Evolutionary conservation across 2,888 invertebrate genomes (phyloP).

Genomic region (Euzophera pinguis): DNA sequence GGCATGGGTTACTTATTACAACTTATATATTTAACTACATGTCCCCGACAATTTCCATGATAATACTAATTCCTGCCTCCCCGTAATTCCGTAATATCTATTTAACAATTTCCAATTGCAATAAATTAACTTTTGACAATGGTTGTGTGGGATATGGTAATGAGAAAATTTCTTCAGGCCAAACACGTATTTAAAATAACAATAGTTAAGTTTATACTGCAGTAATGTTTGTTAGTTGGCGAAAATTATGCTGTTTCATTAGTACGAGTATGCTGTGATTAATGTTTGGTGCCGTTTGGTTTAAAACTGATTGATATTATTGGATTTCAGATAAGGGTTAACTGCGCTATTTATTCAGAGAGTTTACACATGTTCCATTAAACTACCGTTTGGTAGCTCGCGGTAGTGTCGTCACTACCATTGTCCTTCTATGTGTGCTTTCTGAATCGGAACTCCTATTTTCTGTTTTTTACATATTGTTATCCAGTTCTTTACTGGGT

Average conservation of each 20-base stretch:
- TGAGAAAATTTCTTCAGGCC: slow-evolving; percentile 3
- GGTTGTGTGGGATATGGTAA: slow-evolving; percentile 4
- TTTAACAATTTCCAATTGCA: slow-evolving; percentile 7
- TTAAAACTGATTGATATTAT: slow-evolving; percentile 14
- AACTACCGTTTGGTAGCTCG: not conserved
- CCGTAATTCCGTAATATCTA: slow-evolving; percentile 7
- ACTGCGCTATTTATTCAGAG: not conserved
- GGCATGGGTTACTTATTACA: too few species aligned
- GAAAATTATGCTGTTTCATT: slow-evolving; percentile 16
- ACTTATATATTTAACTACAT: too few species aligned
- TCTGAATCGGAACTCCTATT: too few species aligned
- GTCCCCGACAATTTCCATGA: slow-evolving; percentile 6
- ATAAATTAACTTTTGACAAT: slow-evolving; percentile 9
- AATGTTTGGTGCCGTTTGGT: slow-evolving; percentile 18
- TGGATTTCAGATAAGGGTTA: not conserved
- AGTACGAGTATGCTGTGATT: slow-evolving; percentile 7
- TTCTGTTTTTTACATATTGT: too few species aligned
- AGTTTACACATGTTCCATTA: not conserved
- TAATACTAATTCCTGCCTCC: not conserved
- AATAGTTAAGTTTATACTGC: slow-evolving; percentile 12
- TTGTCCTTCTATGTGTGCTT: too few species aligned
- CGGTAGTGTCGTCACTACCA: too few species aligned
- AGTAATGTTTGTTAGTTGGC: not conserved
- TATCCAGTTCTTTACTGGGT: too few species aligned
- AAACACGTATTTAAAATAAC: slow-evolving; percentile 10